Percentiles rank a stretch among this genome's conserved stretches.
Evolutionary conservation across 2,113 vertebrate species (phyloP).

Genomic region (Colaptes auratus): DNA sequence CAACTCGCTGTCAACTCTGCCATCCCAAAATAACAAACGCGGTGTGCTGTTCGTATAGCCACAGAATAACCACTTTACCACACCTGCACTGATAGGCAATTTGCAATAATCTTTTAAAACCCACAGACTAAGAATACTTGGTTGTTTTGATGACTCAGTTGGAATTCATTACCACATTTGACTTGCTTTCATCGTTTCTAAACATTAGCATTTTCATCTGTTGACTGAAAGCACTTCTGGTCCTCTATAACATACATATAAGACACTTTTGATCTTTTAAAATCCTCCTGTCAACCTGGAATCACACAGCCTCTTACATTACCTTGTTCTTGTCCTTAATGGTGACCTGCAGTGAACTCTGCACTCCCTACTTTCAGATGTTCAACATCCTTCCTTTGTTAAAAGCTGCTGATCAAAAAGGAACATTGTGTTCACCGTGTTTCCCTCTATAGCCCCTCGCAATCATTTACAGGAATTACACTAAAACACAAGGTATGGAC

Average conservation of each 20-base stretch:
- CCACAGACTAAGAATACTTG: constrained; percentile 54
- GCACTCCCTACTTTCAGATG: constrained; percentile 49
- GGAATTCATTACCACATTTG: constrained; percentile 57
- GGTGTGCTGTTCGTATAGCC: neutral
- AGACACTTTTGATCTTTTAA: constrained; percentile 53
- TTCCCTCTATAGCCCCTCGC: constrained; percentile 33
- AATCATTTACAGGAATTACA: constrained; percentile 66
- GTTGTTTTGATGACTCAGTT: constrained; percentile 64
- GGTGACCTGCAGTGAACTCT: constrained; percentile 30
- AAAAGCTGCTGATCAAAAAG: constrained; percentile 59
- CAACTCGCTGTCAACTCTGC: constrained; percentile 10
- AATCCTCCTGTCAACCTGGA: constrained; percentile 44
- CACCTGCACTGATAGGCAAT: constrained; percentile 41
- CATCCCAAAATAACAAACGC: constrained; percentile 35
- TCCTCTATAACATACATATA: constrained; percentile 31
- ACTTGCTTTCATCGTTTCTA: constrained; percentile 57
- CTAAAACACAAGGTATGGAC: constrained; percentile 27
- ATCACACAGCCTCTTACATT: constrained; percentile 41
- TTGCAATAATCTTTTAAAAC: constrained; percentile 58
- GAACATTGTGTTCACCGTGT: constrained; percentile 39
- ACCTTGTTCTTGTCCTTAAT: constrained; percentile 56
- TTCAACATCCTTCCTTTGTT: constrained; percentile 42
- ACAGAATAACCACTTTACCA: constrained; percentile 4
- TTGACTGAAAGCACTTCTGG: constrained; percentile 56
- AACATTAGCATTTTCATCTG: constrained; percentile 34